phyloP scores from a whole-genome alignment of 1,140 invertebrate species.

The Tetraneura akinire region DNA sequence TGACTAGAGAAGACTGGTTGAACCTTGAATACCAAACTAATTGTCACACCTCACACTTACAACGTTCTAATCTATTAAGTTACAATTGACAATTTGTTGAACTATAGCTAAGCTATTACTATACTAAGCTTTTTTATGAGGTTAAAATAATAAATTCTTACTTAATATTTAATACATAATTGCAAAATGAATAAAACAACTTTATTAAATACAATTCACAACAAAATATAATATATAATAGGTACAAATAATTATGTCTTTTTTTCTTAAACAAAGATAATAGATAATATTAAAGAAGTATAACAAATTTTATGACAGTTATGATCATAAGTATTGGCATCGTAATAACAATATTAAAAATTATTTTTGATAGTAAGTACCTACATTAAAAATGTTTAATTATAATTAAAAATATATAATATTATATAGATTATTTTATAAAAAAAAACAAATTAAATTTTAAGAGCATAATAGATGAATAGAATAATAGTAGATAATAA shows the following conservation, averaged over 20 bases:
- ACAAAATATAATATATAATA: background rate
- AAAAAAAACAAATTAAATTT: background rate
- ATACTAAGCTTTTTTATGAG: too few relatives aligned
- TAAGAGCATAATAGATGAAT: background rate
- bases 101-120: too few relatives aligned
- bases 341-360: conserved; percentile 13
- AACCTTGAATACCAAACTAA: too few relatives aligned
- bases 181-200: background rate
- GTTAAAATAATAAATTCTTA: too few relatives aligned
- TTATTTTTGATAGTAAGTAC: background rate
- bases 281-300: background rate
- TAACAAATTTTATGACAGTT: conserved; percentile 8
- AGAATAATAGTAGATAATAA: background rate
- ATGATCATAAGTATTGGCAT: background rate
- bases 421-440: background rate
- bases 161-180: too few relatives aligned
- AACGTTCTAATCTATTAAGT: too few relatives aligned
- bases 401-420: background rate
- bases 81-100: too few relatives aligned
- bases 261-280: background rate
- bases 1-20: too few relatives aligned
- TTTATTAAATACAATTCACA: conserved; percentile 33
- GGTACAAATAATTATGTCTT: background rate
- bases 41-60: too few relatives aligned
- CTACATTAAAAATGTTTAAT: background rate